These are phyloP conservation scores for Rhinolophus ferrumequinum DNA, from an alignment of 2,113 vertebrate genomes.

Conservation along the genomic window DNA sequence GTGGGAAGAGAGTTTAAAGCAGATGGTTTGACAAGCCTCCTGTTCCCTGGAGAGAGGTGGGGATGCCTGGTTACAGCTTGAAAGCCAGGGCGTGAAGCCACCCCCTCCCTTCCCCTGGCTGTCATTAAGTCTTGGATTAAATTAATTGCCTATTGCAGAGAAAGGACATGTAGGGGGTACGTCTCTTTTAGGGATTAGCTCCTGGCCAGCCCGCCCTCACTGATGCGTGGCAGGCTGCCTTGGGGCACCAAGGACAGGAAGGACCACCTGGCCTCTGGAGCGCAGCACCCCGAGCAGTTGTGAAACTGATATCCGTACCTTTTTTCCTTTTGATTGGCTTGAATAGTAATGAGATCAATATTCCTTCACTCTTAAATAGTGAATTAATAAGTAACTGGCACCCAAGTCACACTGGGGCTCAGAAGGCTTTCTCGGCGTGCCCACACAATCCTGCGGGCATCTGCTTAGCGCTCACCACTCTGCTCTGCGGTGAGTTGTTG, in stretches of 20 bases:
- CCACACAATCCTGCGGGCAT: slow-evolving; percentile 54
- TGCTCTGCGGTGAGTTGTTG: neutral
- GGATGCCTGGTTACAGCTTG: slow-evolving; percentile 71
- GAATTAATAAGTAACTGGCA: slow-evolving; percentile 74
- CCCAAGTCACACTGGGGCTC: slow-evolving; percentile 42
- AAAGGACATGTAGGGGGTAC: neutral
- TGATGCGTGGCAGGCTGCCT: neutral
- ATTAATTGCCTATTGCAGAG: slow-evolving; percentile 58
- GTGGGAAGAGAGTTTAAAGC: slow-evolving; percentile 76
- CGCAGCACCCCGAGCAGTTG: neutral
- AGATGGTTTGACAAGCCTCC: slow-evolving; percentile 77
- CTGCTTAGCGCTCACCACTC: neutral
- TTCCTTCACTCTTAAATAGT: neutral
- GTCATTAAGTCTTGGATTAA: slow-evolving; percentile 70
- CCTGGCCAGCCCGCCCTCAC: neutral
- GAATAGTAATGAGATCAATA: neutral
- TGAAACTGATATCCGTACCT: neutral
- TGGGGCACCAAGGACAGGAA: neutral
- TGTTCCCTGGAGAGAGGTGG: slow-evolving; percentile 74
- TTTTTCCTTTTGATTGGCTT: neutral
- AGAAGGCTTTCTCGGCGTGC: slow-evolving; percentile 32
- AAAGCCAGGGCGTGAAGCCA: neutral
- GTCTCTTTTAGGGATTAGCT: slow-evolving; percentile 7
- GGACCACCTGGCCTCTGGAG: neutral
- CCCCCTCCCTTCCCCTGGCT: neutral